A percentile compares a stretch with the other conserved stretches of the same genome.
Evolutionary conservation across 2,113 vertebrate species (phyloP).

Genomic region (Apteryx owenii): DNA sequence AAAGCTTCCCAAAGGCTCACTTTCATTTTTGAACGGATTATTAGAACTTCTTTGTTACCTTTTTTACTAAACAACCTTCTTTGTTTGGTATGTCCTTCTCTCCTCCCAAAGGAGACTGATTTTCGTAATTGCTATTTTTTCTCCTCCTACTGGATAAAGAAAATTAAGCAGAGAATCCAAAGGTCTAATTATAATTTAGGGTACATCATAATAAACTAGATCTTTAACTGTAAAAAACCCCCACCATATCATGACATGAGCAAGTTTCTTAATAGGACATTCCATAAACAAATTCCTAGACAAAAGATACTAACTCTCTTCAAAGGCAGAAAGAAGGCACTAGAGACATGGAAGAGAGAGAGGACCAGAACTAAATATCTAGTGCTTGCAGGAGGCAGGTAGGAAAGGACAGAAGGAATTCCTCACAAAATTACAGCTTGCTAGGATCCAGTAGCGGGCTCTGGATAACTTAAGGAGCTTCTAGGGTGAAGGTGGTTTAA

Average conservation of each 20-base stretch:
- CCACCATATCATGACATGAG: not conserved
- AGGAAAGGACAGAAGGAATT: not conserved
- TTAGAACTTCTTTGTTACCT: not conserved
- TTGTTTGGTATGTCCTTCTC: not conserved
- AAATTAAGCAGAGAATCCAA: not conserved
- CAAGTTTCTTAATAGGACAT: not conserved
- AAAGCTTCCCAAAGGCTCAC: not conserved
- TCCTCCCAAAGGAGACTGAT: not conserved
- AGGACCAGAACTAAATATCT: not conserved
- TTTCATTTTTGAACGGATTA: not conserved
- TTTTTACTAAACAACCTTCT: not conserved
- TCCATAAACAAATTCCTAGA: not conserved
- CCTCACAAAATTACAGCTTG: not conserved
- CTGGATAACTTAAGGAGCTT: not conserved
- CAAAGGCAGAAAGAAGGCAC: not conserved
- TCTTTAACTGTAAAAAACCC: not conserved
- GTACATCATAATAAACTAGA: not conserved
- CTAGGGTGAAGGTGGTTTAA: not conserved
- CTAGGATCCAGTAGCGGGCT: not conserved
- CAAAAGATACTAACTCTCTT: not conserved
- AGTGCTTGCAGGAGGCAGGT: not conserved
- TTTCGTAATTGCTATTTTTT: not conserved
- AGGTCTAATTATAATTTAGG: not conserved
- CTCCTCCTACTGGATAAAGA: not conserved
- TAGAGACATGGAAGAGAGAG: not conserved